Conservation (phyloP, 2,113 vertebrate genomes). For the Guaruba guarouba region DNA sequence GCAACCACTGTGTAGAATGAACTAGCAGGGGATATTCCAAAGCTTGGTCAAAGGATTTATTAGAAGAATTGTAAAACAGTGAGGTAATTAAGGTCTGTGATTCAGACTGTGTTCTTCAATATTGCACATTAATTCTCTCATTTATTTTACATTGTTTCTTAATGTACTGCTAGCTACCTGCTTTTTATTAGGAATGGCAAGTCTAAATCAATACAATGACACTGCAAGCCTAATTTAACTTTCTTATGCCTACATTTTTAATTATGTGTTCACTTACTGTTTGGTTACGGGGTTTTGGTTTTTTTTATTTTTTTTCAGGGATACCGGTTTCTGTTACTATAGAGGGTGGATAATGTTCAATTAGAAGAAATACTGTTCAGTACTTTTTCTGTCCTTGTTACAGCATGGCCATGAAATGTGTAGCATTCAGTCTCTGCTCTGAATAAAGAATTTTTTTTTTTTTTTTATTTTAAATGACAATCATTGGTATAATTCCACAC, state of each 20-base stretch:
- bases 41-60: neutral
- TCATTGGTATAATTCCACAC: neutral
- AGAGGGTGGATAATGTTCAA: neutral
- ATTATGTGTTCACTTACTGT: neutral
- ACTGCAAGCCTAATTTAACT: neutral
- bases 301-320: neutral
- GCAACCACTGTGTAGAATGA: neutral
- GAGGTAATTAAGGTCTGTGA: neutral
- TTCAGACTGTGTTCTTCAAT: neutral
- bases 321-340: neutral
- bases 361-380: neutral
- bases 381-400: neutral
- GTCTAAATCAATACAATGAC: neutral
- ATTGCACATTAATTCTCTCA: neutral
- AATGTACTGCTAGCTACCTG: neutral
- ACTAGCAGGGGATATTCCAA: neutral
- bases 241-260: neutral
- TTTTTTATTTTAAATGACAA: neutral
- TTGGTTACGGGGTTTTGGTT: neutral
- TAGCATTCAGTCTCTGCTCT: neutral
- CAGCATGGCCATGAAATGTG: neutral
- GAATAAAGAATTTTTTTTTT: neutral
- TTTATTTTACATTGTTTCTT: neutral
- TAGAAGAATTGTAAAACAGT: neutral
- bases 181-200: neutral